A percentile compares a stretch with the other conserved stretches of the same genome.
Conservation (phyloP, 1,140 invertebrate genomes). For the Globodera rostochiensis region DNA sequence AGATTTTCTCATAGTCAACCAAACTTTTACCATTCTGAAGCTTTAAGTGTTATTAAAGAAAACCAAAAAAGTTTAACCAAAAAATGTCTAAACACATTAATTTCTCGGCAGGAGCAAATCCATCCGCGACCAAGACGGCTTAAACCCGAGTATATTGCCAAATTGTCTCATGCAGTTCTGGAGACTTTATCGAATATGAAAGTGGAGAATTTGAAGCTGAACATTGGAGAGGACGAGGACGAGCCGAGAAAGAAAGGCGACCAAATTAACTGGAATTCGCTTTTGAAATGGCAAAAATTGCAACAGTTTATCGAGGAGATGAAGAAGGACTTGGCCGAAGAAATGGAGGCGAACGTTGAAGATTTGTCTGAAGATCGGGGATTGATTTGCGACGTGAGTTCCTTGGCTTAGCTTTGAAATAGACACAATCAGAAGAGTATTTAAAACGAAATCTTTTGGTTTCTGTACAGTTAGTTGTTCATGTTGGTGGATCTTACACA, state of each 20-base stretch:
- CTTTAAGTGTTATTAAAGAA: too few relatives aligned
- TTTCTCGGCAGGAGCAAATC: too few relatives aligned
- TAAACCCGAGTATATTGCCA: not conserved
- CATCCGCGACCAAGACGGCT: too few relatives aligned
- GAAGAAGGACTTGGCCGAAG: not conserved
- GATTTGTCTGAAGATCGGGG: not conserved
- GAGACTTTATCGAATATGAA: not conserved
- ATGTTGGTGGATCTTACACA: too few relatives aligned
- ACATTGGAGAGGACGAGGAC: not conserved
- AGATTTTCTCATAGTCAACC: not conserved
- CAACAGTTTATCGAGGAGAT: not conserved
- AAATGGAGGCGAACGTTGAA: not conserved
- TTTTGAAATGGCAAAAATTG: not conserved
- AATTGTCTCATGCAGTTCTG: not conserved
- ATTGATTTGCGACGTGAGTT: not conserved
- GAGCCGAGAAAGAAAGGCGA: not conserved
- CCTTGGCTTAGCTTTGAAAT: too few relatives aligned
- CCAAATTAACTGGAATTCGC: not conserved
- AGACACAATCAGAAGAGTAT: too few relatives aligned
- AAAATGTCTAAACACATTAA: too few relatives aligned
- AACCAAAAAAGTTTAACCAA: too few relatives aligned
- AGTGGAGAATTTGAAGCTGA: not conserved
- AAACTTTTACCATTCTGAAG: not conserved
- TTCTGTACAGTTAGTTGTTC: not conserved
- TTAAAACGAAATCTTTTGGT: not conserved